A percentile compares a stretch with the other conserved stretches of the same genome.
These are phyloP conservation scores for Sebastolobus alascanus DNA, from an alignment of 2,797 vertebrate genomes.

Conservation along the genomic window DNA sequence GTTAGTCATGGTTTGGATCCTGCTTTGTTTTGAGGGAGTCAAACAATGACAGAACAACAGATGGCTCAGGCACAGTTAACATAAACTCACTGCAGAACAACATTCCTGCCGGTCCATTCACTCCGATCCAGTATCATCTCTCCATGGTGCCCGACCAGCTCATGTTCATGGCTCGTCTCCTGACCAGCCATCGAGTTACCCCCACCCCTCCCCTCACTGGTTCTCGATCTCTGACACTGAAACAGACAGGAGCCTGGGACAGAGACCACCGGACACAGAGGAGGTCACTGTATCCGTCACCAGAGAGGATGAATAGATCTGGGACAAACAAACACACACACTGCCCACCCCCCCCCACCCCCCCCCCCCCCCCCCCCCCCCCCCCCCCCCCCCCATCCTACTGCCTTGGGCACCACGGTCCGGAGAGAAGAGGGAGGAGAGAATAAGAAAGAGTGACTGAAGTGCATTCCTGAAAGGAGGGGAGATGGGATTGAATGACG, in stretches of 20 bases:
- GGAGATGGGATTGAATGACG: conserved; percentile 83
- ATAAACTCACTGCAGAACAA: conserved; percentile 41
- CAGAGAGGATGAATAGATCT: conserved; percentile 74
- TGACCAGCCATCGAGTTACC: conserved; percentile 44
- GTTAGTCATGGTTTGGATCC: conserved; percentile 49
- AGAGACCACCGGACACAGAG: conserved; percentile 73
- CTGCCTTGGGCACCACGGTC: conserved; percentile 75
- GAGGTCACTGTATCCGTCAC: conserved; percentile 79
- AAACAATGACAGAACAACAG: conserved; percentile 50
- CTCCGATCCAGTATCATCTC: conserved; percentile 53
- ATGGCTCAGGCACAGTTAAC: conserved; percentile 46
- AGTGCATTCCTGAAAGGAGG: conserved; percentile 84
- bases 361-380: conserved; percentile 37
- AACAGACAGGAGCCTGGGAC: conserved; percentile 68
- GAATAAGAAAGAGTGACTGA: conserved; percentile 73
- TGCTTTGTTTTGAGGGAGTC: conserved; percentile 39
- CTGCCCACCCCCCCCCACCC: neutral
- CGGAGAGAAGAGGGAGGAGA: conserved; percentile 64
- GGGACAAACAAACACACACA: conserved; percentile 64
- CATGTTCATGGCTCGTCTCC: conserved; percentile 53
- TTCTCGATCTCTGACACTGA: conserved; percentile 67
- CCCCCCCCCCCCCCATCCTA: conserved; percentile 40
- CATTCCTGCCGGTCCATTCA: conserved; percentile 51
- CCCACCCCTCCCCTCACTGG: conserved; percentile 20
- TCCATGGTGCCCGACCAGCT: conserved; percentile 35